Conservation (phyloP, 1,140 invertebrate genomes). For the Camponotus vicinus region DNA sequence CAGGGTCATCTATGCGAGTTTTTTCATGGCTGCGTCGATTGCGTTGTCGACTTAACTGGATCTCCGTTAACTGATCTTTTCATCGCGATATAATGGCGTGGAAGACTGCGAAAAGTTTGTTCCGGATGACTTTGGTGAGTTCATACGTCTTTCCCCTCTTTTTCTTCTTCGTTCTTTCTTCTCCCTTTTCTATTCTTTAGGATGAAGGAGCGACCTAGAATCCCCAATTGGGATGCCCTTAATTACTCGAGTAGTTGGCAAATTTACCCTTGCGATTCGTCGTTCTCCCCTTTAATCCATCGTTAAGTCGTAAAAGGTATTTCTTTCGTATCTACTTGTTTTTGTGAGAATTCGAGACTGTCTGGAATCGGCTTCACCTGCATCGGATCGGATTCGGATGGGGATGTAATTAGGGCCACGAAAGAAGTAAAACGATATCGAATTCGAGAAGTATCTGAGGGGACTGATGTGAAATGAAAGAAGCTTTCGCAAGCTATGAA, state of each 20-base stretch:
- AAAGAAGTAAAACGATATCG: conserved; percentile 5
- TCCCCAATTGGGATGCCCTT: conserved; percentile 58
- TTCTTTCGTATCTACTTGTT: conserved; percentile 42
- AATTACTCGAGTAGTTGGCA: conserved; percentile 62
- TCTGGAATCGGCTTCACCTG: conserved; percentile 33
- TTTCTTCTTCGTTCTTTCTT: neutral
- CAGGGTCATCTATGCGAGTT: neutral
- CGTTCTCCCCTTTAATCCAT: conserved; percentile 36
- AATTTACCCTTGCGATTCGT: conserved; percentile 61
- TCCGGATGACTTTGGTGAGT: conserved; percentile 22
- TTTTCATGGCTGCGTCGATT: neutral
- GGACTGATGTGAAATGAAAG: conserved; percentile 16
- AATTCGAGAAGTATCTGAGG: neutral
- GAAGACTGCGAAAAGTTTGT: conserved; percentile 23
- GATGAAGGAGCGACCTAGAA: conserved; percentile 39
- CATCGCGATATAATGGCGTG: conserved; percentile 37
- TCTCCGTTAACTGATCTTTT: conserved; percentile 1
- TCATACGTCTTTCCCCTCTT: neutral
- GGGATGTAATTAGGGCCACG: conserved; percentile 40
- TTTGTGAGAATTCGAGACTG: conserved; percentile 17
- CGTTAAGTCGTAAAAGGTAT: conserved; percentile 46
- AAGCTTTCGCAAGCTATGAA: neutral
- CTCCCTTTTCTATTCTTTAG: neutral
- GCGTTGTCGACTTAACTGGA: conserved; percentile 9
- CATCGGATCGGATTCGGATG: conserved; percentile 28